phyloP scores from a whole-genome alignment of 1,140 invertebrate species.

The Achroia grisella region DNA sequence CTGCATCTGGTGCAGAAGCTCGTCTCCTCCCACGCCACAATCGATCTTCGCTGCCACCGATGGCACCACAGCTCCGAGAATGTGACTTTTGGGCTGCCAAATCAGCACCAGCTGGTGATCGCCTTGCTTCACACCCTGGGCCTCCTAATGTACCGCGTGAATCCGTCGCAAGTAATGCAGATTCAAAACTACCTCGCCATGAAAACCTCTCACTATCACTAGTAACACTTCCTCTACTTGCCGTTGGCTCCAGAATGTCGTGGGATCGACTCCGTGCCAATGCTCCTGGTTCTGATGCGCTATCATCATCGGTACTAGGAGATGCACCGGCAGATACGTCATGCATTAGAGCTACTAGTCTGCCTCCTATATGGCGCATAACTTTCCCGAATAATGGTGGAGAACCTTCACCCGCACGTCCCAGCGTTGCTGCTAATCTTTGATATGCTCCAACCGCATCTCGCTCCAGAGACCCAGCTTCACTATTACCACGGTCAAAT shows the following conservation, averaged over 20 bases:
- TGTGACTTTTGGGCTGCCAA: constrained; percentile 84
- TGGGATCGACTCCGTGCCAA: constrained; percentile 81
- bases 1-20: constrained; percentile 61
- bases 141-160: constrained; percentile 85
- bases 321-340: constrained; percentile 89
- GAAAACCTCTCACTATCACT: constrained; percentile 92
- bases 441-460: constrained; percentile 90
- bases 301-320: constrained; percentile 86
- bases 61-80: constrained; percentile 87
- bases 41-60: constrained; percentile 78
- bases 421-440: constrained; percentile 86
- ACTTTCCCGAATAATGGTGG: constrained; percentile 93
- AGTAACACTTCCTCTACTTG: constrained; percentile 80
- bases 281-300: constrained; percentile 75
- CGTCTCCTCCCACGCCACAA: constrained; percentile 72
- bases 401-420: constrained; percentile 82
- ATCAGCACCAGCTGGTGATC: constrained; percentile 85
- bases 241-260: constrained; percentile 79
- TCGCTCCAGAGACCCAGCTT: constrained; percentile 78
- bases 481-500: constrained; percentile 79
- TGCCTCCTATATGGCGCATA: constrained; percentile 92
- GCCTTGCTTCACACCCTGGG: constrained; percentile 82
- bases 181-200: constrained; percentile 93
- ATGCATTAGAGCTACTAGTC: constrained; percentile 93
- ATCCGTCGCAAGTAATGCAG: constrained; percentile 86